Evolutionary conservation across 1,140 invertebrate species (phyloP).

Genomic region (Brevipalpus yothersi): DNA sequence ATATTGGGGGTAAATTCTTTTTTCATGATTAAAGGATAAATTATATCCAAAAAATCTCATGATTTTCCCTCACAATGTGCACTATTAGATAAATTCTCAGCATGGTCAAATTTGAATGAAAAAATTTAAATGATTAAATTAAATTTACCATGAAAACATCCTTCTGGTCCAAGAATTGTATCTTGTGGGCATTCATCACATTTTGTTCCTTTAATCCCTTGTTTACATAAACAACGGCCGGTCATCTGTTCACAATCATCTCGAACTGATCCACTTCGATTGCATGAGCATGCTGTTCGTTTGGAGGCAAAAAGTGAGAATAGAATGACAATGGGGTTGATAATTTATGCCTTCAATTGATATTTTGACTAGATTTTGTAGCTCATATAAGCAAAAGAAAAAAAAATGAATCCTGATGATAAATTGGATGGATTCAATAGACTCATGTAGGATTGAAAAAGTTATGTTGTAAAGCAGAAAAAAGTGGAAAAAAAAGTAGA

Average conservation of each 20-base stretch:
- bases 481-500: no score
- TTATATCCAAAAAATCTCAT: no score
- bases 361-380: background rate
- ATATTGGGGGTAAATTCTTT: no score
- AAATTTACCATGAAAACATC: slow-evolving; percentile 40
- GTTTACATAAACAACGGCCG: slow-evolving; percentile 35
- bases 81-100: background rate
- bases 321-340: background rate
- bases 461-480: background rate
- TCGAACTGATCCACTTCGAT: slow-evolving; percentile 41
- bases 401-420: background rate
- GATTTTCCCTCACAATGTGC: no score
- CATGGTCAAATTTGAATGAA: background rate
- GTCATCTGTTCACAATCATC: slow-evolving; percentile 62
- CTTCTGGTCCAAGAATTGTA: slow-evolving; percentile 40
- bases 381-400: background rate
- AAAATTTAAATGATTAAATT: background rate
- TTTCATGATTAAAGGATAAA: no score
- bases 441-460: background rate
- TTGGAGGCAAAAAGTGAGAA: background rate
- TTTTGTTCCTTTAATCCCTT: slow-evolving; percentile 42
- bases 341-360: background rate
- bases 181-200: slow-evolving; percentile 55
- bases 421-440: background rate
- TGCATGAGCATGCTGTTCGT: slow-evolving; percentile 26